These are phyloP conservation scores for Hofmannophila pseudospretella DNA, from an alignment of 2,888 invertebrate species.

Conservation along the genomic window DNA sequence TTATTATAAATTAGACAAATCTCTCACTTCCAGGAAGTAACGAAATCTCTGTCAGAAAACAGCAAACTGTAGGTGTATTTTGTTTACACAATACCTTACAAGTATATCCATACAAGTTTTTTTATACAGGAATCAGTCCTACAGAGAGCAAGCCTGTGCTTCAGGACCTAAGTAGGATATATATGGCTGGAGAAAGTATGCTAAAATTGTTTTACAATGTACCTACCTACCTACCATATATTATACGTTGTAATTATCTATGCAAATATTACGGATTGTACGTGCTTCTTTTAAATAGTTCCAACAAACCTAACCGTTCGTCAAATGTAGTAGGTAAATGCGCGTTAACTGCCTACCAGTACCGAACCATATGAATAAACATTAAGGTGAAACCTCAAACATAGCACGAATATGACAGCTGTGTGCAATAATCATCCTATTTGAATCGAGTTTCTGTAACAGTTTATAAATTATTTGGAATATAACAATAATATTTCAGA, in stretches of 20 bases:
- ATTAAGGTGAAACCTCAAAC: constrained; percentile 64
- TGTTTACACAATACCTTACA: too few relatives aligned
- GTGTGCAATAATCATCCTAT: constrained; percentile 32
- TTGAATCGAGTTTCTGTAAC: constrained; percentile 20
- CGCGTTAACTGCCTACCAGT: constrained; percentile 36
- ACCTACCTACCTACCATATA: not conserved
- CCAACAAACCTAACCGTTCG: constrained; percentile 23
- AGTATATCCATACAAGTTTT: too few relatives aligned
- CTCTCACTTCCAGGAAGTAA: too few relatives aligned
- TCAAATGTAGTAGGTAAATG: constrained; percentile 28
- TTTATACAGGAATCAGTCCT: too few relatives aligned
- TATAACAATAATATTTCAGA: constrained; percentile 14
- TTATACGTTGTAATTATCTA: not conserved
- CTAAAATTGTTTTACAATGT: not conserved
- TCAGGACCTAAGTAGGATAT: too few relatives aligned
- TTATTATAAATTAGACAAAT: too few relatives aligned
- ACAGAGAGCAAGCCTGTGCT: too few relatives aligned
- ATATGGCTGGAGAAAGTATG: too few relatives aligned
- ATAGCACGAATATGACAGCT: constrained; percentile 29
- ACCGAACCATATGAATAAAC: constrained; percentile 65
- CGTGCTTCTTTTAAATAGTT: constrained; percentile 7
- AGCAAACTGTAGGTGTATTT: too few relatives aligned
- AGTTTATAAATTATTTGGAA: constrained; percentile 16
- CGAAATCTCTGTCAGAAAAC: too few relatives aligned
- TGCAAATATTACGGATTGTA: constrained; percentile 8